phyloP scores from a whole-genome alignment of 2,888 invertebrate genomes.

The Malacosoma neustria region DNA sequence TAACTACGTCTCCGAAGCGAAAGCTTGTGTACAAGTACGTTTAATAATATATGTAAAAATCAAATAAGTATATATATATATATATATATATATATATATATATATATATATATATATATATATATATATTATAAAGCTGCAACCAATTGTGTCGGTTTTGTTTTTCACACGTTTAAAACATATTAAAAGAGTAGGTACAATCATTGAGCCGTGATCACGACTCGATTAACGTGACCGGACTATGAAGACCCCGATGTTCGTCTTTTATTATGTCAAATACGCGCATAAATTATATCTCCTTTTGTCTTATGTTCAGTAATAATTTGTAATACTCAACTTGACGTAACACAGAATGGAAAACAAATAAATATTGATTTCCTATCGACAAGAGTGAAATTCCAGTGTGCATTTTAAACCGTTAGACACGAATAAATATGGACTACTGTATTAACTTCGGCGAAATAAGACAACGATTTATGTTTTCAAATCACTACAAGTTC shows the following conservation, averaged over 20 bases:
- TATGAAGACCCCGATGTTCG: not conserved
- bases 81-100: too few species aligned
- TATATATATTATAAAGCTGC: too few species aligned
- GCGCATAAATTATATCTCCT: not conserved
- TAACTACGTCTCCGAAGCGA: too few species aligned
- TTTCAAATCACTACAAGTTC: conserved; percentile 21
- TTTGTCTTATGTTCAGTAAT: not conserved
- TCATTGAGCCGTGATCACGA: conserved; percentile 27
- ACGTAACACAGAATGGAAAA: too few species aligned
- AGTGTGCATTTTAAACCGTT: not conserved
- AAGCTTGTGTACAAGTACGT: too few species aligned
- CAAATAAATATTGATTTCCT: not conserved
- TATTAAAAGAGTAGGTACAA: conserved; percentile 13
- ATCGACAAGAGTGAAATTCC: not conserved
- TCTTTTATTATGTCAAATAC: conserved; percentile 7
- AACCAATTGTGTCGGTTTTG: too few species aligned
- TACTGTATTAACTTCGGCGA: not conserved
- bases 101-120: too few species aligned
- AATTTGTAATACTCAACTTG: too few species aligned
- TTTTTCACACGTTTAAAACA: too few species aligned
- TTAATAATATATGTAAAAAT: too few species aligned
- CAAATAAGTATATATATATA: too few species aligned
- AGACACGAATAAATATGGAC: not conserved
- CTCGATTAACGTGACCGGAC: conserved; percentile 15
- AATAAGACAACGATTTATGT: not conserved